phyloP scores from a whole-genome alignment of 2,888 invertebrate genomes.

The Metopia argyrocephala region DNA sequence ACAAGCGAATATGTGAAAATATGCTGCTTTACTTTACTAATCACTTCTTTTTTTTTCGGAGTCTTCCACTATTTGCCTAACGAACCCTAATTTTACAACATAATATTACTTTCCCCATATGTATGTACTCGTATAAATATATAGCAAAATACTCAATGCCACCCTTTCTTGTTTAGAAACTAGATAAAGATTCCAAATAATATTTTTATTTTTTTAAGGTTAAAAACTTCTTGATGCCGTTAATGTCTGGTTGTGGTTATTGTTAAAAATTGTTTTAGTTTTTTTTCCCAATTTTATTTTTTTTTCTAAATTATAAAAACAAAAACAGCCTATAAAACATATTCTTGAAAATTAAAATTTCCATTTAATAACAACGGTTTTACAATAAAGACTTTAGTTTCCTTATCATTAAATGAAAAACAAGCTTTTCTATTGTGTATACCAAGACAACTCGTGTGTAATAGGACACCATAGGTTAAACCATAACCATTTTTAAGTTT shows the following conservation, averaged over 20 bases:
- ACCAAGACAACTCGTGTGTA: too few species aligned
- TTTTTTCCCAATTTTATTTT: background rate
- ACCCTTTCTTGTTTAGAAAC: background rate
- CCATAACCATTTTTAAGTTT: background rate
- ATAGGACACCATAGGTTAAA: background rate
- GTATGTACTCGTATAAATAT: background rate
- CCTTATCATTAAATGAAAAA: too few species aligned
- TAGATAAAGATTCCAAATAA: background rate
- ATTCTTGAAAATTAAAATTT: background rate
- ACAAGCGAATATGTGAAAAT: conserved; percentile 13
- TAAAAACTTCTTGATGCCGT: conserved; percentile 11
- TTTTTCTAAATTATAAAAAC: background rate
- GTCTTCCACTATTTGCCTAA: background rate
- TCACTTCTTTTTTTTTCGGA: conserved; percentile 8
- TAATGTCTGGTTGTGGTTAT: conserved; percentile 35
- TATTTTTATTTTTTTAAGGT: background rate
- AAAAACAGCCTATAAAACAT: conserved; percentile 27
- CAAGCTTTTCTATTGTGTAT: too few species aligned
- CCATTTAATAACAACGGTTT: background rate
- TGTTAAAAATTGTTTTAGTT: conserved; percentile 11
- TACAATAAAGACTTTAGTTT: too few species aligned
- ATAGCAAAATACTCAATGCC: conserved; percentile 8
- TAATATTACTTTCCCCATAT: background rate
- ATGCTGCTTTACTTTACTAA: conserved; percentile 35
- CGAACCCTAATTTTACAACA: background rate